A percentile compares a stretch with the other conserved stretches of the same genome.
Evolutionary conservation across 2,888 invertebrate genomes (phyloP).

Genomic region (Brachyopa scutellaris): DNA sequence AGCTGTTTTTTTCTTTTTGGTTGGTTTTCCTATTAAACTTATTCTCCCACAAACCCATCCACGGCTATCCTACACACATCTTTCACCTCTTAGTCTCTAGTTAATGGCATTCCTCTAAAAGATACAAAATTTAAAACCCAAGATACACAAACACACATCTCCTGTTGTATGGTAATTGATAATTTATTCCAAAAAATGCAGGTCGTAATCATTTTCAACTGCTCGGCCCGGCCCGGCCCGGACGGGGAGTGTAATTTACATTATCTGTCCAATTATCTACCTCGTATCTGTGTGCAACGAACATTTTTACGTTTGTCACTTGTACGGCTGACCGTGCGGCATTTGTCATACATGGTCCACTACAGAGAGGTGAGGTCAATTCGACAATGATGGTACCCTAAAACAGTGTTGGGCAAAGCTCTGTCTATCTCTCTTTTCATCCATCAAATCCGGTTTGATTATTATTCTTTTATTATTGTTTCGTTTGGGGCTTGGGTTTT

Average conservation of each 20-base stretch:
- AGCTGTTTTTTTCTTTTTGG: too few relatives aligned
- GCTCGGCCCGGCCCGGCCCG: neutral
- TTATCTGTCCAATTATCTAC: constrained; percentile 68
- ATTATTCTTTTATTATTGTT: constrained; percentile 49
- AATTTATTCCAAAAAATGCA: constrained; percentile 69
- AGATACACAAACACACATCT: constrained; percentile 38
- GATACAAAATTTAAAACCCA: constrained; percentile 19
- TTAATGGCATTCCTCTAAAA: constrained; percentile 48
- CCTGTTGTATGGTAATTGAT: constrained; percentile 65
- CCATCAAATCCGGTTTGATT: constrained; percentile 63
- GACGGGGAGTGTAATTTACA: constrained; percentile 51
- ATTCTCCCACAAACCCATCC: constrained; percentile 24
- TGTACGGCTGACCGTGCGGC: constrained; percentile 43
- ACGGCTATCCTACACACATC: constrained; percentile 21
- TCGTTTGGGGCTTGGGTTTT: neutral
- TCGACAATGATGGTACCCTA: constrained; percentile 23
- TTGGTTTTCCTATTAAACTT: constrained; percentile 7
- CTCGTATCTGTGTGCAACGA: constrained; percentile 56
- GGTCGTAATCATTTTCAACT: constrained; percentile 57
- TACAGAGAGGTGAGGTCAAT: constrained; percentile 60
- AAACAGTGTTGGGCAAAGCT: constrained; percentile 18
- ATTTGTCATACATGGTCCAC: constrained; percentile 70
- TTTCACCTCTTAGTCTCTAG: constrained; percentile 15
- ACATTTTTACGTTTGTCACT: constrained; percentile 68
- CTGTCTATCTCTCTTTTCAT: constrained; percentile 11